Percentiles rank a stretch among this genome's conserved stretches.
These are phyloP conservation scores for Artemia franciscana DNA, from an alignment of 1,140 invertebrate genomes.

Conservation along the genomic window DNA sequence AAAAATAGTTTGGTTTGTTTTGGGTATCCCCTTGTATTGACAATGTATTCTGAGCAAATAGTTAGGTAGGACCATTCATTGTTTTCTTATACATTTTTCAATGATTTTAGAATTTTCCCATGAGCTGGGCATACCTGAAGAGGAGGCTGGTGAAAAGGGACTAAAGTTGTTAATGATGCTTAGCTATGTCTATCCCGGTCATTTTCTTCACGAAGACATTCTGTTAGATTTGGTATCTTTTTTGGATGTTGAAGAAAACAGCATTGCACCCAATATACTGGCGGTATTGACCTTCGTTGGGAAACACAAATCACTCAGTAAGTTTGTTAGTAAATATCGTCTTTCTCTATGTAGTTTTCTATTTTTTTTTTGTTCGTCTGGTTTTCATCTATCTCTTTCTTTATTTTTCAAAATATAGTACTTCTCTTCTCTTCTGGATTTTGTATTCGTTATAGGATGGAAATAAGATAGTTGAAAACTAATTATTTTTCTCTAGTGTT, in stretches of 20 bases:
- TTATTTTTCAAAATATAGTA: too few relatives aligned
- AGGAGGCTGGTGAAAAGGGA: constrained; percentile 12
- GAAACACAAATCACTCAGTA: constrained; percentile 53
- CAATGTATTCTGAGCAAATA: too few relatives aligned
- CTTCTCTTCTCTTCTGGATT: too few relatives aligned
- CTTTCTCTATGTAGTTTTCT: too few relatives aligned
- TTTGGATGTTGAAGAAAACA: constrained; percentile 45
- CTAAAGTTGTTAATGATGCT: constrained; percentile 34
- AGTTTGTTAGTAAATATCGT: constrained; percentile 22
- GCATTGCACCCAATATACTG: constrained; percentile 51
- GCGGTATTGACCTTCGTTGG: constrained; percentile 66
- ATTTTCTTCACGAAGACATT: constrained; percentile 68
- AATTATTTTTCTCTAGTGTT: too few relatives aligned
- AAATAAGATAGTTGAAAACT: too few relatives aligned
- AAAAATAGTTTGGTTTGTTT: too few relatives aligned
- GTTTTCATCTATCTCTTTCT: too few relatives aligned
- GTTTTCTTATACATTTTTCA: not conserved
- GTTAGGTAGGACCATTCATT: not conserved
- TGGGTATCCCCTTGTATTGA: too few relatives aligned
- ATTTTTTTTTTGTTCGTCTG: too few relatives aligned
- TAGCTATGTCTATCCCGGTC: constrained; percentile 71
- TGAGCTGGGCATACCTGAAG: constrained; percentile 1
- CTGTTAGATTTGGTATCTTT: constrained; percentile 51
- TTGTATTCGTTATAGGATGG: too few relatives aligned
- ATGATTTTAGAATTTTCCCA: constrained; percentile 2